Evolutionary conservation across 1,140 invertebrate species (phyloP), one percentile per base, ranked within the genome.

Genomic region (Xylocopa sonorina): DNA sequence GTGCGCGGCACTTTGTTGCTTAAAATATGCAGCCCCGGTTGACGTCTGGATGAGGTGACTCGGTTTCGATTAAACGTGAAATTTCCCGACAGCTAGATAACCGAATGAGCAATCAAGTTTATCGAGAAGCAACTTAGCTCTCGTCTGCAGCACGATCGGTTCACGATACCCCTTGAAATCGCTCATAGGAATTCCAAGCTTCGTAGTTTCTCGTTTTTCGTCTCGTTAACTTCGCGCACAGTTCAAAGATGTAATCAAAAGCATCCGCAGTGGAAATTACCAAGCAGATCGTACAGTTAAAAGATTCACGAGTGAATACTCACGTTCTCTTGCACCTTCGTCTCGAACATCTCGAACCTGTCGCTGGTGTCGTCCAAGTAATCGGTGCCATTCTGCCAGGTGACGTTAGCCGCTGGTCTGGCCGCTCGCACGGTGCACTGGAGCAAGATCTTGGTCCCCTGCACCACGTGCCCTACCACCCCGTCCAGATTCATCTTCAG

Each of bases 361-460:
- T 89, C 88, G 72, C 88, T 91, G 50, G 94, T 92, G 5, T 93
- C 90, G 32, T 90, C 90, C 34, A 97, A 93, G 18, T 93, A 89
- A n/a, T 94, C 88, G 0, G 96, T 96, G 14, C 95, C 94, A 88
- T 98, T 98, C 92, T 95, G 97, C 97, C 97, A 98, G 46, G 96
- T 95, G 55, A 98, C 94, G 84, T 95, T 95, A 3, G 97, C 97
- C 0, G 96, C 94, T 1, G 97, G 97, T 55, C 96, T 93, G 1
- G 97, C 97, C 0, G 96, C 97, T 50, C 94, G 93, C 2, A 97
- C 95, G 34, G 94, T 93, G 89, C 97, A 98, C 88, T 95, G 94
- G 38, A 98, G 94, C 29, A 95, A 94, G 27, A 98, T 95, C 80
- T 95, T 95, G 16, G 95, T 96, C 29, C 97, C 97, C 88, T 97